Percentiles rank a stretch among this genome's conserved stretches.
Evolutionary conservation across 2,888 invertebrate species (phyloP).

Genomic region (Sipha maydis): DNA sequence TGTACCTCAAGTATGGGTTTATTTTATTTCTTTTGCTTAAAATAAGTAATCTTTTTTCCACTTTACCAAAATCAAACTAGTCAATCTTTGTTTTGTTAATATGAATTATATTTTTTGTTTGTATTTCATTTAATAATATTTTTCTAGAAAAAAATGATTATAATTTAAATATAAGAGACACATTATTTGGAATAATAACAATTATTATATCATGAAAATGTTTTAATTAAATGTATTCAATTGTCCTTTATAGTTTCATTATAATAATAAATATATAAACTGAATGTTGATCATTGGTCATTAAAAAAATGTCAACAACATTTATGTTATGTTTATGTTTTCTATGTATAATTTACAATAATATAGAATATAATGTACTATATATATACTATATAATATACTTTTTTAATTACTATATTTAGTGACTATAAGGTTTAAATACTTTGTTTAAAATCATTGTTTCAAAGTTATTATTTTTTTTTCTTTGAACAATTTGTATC

Average conservation of each 20-base stretch:
- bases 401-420: conserved; percentile 39
- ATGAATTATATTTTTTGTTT: conserved; percentile 59
- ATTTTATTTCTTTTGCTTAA: conserved; percentile 41
- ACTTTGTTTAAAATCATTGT: conserved; percentile 10
- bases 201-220: conserved; percentile 49
- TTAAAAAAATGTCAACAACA: neutral
- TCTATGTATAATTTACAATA: conserved; percentile 31
- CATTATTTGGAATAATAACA: conserved; percentile 33
- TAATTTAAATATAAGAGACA: conserved; percentile 29
- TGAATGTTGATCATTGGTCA: neutral
- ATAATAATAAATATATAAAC: neutral
- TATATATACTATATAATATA: too few species aligned
- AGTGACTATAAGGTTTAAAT: conserved; percentile 12
- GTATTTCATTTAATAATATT: conserved; percentile 40
- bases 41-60: conserved; percentile 44
- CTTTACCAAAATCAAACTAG: conserved; percentile 61
- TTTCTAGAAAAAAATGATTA: conserved; percentile 37
- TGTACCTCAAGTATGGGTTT: conserved; percentile 20
- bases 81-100: conserved; percentile 60
- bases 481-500: conserved; percentile 4
- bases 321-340: conserved; percentile 28
- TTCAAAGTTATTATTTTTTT: conserved; percentile 9
- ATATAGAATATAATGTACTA: conserved; percentile 37
- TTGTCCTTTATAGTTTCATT: conserved; percentile 3
- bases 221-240: conserved; percentile 28